These are phyloP conservation scores for Lophura nycthemera DNA, from an alignment of 2,113 vertebrate genomes.

Conservation along the genomic window DNA sequence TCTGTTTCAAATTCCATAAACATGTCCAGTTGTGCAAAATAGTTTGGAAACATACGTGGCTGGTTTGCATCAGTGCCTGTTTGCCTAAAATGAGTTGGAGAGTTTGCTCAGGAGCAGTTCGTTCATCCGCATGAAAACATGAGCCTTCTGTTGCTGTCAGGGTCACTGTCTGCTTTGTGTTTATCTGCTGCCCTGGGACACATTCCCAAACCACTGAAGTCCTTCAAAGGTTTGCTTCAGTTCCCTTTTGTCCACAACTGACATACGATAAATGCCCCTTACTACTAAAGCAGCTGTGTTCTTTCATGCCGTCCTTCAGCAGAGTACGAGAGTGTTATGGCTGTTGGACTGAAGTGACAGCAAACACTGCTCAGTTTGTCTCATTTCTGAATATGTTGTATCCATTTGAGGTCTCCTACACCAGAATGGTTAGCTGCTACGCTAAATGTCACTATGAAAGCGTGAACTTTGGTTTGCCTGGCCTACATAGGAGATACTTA, in stretches of 20 bases:
- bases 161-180: neutral
- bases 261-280: neutral
- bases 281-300: neutral
- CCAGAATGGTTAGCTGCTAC: neutral
- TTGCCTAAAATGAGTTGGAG: neutral
- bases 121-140: slow-evolving; percentile 6
- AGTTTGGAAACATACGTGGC: neutral
- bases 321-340: neutral
- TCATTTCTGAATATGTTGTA: neutral
- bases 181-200: neutral
- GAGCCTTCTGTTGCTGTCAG: neutral
- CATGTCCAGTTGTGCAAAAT: neutral
- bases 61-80: neutral
- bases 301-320: neutral
- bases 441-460: neutral
- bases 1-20: neutral
- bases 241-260: neutral
- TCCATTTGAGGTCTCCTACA: neutral
- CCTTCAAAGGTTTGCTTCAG: slow-evolving; percentile 9
- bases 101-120: neutral
- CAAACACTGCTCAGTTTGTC: neutral
- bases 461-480: neutral
- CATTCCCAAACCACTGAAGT: neutral
- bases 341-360: neutral
- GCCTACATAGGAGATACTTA: neutral